phyloP scores from a whole-genome alignment of 2,888 invertebrate genomes.

The Melinopterus prodromus region DNA sequence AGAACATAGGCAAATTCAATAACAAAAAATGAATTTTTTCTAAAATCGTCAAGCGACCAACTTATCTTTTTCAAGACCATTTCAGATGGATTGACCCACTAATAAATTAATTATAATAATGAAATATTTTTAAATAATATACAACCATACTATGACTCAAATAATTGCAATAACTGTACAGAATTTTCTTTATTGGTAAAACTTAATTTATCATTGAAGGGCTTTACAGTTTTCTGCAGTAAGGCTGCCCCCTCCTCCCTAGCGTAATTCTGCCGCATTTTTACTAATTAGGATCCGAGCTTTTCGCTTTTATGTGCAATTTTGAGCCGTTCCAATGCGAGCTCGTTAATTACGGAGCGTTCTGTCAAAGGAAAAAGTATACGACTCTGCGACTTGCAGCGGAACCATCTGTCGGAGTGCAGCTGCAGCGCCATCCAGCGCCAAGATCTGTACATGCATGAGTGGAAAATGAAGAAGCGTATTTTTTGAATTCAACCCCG shows the following conservation, averaged over 20 bases:
- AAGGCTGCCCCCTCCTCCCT: background rate
- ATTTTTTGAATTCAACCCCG: background rate
- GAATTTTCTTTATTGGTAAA: background rate
- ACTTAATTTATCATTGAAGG: background rate
- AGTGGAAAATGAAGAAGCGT: background rate
- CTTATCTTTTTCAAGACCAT: too few relatives aligned
- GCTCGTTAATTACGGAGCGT: background rate
- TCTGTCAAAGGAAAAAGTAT: slow-evolving; percentile 4
- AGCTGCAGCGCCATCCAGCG: background rate
- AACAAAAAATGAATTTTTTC: too few relatives aligned
- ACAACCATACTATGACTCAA: background rate
- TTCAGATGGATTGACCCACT: too few relatives aligned
- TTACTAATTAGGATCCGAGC: background rate
- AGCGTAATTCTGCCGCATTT: background rate
- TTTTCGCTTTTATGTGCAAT: background rate
- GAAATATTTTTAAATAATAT: too few relatives aligned
- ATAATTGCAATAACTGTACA: background rate
- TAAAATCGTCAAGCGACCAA: too few relatives aligned
- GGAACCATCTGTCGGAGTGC: background rate
- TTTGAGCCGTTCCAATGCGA: background rate
- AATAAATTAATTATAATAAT: too few relatives aligned
- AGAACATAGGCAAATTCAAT: too few relatives aligned
- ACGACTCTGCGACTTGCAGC: background rate
- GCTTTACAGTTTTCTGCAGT: background rate
- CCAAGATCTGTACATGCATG: background rate